phyloP scores from a whole-genome alignment of 2,797 vertebrate species.

The Sebastes trivittatus region DNA sequence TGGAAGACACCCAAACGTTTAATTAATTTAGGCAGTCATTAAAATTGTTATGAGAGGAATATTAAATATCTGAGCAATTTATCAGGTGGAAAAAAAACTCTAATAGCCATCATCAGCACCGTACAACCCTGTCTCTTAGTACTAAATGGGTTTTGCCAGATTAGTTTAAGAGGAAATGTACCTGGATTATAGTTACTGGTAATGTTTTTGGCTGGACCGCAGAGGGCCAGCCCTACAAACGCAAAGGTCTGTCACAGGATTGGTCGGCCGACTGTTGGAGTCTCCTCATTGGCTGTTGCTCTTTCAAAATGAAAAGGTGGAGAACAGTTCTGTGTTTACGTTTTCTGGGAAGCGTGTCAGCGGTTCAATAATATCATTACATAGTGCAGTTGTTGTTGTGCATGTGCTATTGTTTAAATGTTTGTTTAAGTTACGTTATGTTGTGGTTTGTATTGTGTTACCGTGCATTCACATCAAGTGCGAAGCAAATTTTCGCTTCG shows the following conservation, averaged over 20 bases:
- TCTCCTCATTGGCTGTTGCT: rapidly evolving
- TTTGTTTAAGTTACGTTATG: too few species aligned
- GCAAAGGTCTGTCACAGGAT: too few species aligned
- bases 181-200: background rate
- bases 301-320: too few species aligned
- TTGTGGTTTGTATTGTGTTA: too few species aligned
- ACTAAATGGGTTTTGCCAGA: background rate
- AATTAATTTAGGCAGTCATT: background rate
- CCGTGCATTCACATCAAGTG: too few species aligned
- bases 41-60: background rate
- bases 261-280: too few species aligned
- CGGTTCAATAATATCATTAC: too few species aligned
- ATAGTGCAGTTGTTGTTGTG: rapidly evolving
- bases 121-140: background rate
- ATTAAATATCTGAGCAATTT: background rate
- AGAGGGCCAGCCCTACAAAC: too few species aligned
- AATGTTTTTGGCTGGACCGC: background rate
- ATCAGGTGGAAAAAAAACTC: background rate
- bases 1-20: background rate
- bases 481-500: too few species aligned
- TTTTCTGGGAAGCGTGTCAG: too few species aligned
- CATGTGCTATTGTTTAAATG: too few species aligned
- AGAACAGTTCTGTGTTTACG: too few species aligned
- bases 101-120: background rate
- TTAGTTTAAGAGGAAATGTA: background rate